phyloP scores from a whole-genome alignment of 1,140 invertebrate genomes.

The Trachelipus rathkii region DNA sequence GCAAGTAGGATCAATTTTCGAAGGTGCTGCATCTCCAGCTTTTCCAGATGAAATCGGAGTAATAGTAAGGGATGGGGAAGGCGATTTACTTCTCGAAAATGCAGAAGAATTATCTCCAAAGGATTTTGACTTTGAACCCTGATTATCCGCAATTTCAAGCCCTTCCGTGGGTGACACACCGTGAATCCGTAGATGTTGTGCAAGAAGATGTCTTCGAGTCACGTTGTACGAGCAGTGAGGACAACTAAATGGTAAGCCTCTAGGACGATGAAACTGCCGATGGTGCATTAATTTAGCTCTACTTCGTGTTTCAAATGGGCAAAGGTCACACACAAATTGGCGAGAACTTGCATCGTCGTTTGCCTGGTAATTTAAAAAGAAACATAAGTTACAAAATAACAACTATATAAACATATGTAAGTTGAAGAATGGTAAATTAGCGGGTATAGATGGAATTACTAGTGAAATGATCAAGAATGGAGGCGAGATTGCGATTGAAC shows the following conservation, averaged over 20 bases:
- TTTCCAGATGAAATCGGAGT: constrained; percentile 30
- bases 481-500: no score
- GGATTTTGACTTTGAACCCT: constrained; percentile 23
- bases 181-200: constrained; percentile 73
- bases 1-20: constrained; percentile 26
- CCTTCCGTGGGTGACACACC: constrained; percentile 53
- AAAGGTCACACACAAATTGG: constrained; percentile 65
- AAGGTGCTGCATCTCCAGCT: constrained; percentile 17
- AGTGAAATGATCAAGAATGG: no score
- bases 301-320: constrained; percentile 75
- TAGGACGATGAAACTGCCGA: constrained; percentile 74
- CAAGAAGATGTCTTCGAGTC: constrained; percentile 68
- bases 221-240: constrained; percentile 75
- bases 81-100: constrained; percentile 32
- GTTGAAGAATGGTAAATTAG: no score
- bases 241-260: constrained; percentile 70
- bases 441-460: no score
- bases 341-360: constrained; percentile 48
- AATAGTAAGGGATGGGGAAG: constrained; percentile 41
- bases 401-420: no score
- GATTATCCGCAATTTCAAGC: constrained; percentile 22
- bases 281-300: constrained; percentile 80
- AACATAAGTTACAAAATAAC: not conserved
- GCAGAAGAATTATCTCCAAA: not conserved
- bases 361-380: not conserved